Evolutionary conservation across 1,140 invertebrate species (phyloP).

Genomic region (Eubasilissa regina): DNA sequence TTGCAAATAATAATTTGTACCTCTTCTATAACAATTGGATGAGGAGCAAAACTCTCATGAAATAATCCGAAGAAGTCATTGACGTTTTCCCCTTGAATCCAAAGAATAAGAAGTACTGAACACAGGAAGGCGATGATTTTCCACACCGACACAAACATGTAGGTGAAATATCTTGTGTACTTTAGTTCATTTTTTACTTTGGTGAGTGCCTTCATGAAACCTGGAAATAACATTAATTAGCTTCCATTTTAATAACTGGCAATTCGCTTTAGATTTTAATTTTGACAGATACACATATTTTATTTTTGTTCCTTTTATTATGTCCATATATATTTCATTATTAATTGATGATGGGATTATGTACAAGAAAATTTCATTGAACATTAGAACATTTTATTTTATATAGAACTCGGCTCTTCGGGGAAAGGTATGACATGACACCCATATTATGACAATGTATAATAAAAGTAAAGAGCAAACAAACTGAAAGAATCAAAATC

Average conservation of each 20-base stretch:
- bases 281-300: too few species aligned
- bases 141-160: constrained; percentile 91
- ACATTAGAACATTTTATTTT: too few species aligned
- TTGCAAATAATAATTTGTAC: constrained; percentile 64
- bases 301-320: too few species aligned
- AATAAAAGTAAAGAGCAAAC: too few species aligned
- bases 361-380: too few species aligned
- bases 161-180: constrained; percentile 88
- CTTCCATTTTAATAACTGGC: not conserved
- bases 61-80: constrained; percentile 85
- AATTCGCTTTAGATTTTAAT: too few species aligned
- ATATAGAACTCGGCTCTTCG: too few species aligned
- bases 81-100: constrained; percentile 83
- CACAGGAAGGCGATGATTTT: constrained; percentile 88
- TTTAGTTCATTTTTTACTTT: constrained; percentile 87
- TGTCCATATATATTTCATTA: too few species aligned
- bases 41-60: constrained; percentile 81
- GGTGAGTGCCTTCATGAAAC: constrained; percentile 84
- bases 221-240: constrained; percentile 66
- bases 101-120: constrained; percentile 80
- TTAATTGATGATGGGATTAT: too few species aligned
- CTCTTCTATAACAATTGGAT: constrained; percentile 85
- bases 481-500: too few species aligned
- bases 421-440: too few species aligned
- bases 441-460: too few species aligned